These are phyloP conservation scores for Lynx canadensis DNA, from an alignment of 2,113 vertebrate genomes.

Conservation along the genomic window DNA sequence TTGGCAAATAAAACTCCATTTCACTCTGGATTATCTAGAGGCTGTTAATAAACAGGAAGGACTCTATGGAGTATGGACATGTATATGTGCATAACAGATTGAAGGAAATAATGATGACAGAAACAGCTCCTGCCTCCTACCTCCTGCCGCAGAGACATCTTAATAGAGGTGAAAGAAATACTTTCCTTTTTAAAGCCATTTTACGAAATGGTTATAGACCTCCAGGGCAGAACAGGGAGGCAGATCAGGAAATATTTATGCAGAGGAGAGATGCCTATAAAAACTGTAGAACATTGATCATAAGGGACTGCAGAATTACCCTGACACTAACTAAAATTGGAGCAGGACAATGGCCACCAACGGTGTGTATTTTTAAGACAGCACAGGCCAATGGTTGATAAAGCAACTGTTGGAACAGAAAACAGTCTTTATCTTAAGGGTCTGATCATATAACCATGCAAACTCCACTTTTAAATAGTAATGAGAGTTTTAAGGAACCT, in stretches of 20 bases:
- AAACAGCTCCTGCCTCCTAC: background rate
- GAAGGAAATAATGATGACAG: constrained; percentile 50
- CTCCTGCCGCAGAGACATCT: constrained; percentile 15
- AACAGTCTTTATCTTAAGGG: constrained; percentile 2
- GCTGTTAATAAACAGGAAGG: background rate
- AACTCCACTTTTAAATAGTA: constrained; percentile 55
- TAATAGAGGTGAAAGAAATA: constrained; percentile 70
- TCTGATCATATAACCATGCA: background rate
- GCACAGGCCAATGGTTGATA: background rate
- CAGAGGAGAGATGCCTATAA: constrained; percentile 44
- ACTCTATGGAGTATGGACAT: background rate
- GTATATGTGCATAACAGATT: background rate
- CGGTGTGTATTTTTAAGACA: background rate
- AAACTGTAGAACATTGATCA: constrained; percentile 59
- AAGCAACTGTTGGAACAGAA: background rate
- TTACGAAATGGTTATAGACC: constrained; percentile 74
- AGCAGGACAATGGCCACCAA: constrained; percentile 23
- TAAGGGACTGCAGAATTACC: constrained; percentile 40
- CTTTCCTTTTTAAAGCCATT: constrained; percentile 60
- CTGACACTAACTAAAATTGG: background rate
- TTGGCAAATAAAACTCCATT: background rate
- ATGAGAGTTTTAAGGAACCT: background rate
- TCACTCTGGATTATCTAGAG: constrained; percentile 24
- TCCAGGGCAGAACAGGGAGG: constrained; percentile 42
- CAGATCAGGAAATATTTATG: constrained; percentile 76